A percentile compares a stretch with the other conserved stretches of the same genome.
These are phyloP conservation scores for Papilio polytes DNA, from an alignment of 1,140 invertebrate genomes.

Conservation along the genomic window DNA sequence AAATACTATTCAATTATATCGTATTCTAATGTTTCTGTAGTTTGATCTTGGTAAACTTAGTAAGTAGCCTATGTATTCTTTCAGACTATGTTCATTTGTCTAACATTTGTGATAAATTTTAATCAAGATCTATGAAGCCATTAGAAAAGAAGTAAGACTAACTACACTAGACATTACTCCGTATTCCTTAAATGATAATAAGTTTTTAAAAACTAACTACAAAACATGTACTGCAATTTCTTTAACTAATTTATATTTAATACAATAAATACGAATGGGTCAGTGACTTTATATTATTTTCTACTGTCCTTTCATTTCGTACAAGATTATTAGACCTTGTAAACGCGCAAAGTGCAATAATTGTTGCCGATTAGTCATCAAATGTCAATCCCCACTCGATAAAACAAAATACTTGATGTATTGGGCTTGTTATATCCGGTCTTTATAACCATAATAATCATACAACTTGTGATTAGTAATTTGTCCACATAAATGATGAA, in stretches of 20 bases:
- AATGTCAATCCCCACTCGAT: constrained; percentile 54
- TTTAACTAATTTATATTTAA: not conserved
- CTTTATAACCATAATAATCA: not conserved
- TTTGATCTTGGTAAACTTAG: too few species aligned
- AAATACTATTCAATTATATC: too few species aligned
- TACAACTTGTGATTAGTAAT: not conserved
- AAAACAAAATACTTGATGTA: not conserved
- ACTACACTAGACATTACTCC: not conserved
- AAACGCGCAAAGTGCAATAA: constrained; percentile 45
- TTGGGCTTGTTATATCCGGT: not conserved
- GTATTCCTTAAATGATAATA: not conserved
- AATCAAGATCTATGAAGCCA: too few species aligned
- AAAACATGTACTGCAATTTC: not conserved
- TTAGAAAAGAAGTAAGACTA: too few species aligned
- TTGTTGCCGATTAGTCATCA: constrained; percentile 71
- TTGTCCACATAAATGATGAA: constrained; percentile 37
- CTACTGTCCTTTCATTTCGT: constrained; percentile 52
- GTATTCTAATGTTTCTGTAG: too few species aligned
- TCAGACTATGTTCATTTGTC: too few species aligned
- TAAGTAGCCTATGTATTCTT: too few species aligned
- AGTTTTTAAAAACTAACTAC: not conserved
- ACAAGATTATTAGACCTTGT: constrained; percentile 74
- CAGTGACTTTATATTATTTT: constrained; percentile 47
- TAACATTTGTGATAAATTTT: too few species aligned
- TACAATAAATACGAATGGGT: not conserved